Percentiles rank a stretch among this genome's conserved stretches.
These are phyloP conservation scores for Leptodactylus fallax DNA, from an alignment of 2,797 vertebrate species.

Conservation along the genomic window DNA sequence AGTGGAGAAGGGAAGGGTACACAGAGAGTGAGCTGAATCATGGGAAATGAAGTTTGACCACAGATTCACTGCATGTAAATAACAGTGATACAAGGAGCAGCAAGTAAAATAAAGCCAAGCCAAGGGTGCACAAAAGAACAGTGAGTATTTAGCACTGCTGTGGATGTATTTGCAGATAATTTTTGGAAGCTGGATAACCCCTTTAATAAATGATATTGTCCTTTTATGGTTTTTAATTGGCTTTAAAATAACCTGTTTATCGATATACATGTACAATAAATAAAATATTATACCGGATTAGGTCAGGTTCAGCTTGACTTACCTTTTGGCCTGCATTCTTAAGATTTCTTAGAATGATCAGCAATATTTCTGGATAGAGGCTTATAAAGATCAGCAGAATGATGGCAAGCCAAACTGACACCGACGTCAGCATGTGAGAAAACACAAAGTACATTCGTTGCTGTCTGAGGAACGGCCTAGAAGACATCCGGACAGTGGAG, in stretches of 20 bases:
- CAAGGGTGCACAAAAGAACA: too few relatives aligned
- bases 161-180: too few relatives aligned
- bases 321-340: constrained; percentile 86
- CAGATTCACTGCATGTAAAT: too few relatives aligned
- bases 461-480: constrained; percentile 94
- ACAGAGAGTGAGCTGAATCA: too few relatives aligned
- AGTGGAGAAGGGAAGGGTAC: too few relatives aligned
- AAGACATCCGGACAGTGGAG: constrained; percentile 64
- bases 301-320: constrained; percentile 65
- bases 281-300: background rate
- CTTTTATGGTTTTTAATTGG: too few relatives aligned
- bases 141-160: too few relatives aligned
- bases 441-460: constrained; percentile 98
- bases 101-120: too few relatives aligned
- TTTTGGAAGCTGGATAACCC: too few relatives aligned
- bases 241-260: background rate
- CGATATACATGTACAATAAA: background rate
- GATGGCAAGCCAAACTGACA: constrained; percentile 93
- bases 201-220: too few relatives aligned
- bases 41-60: too few relatives aligned
- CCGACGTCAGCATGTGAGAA: constrained; percentile 93
- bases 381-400: constrained; percentile 93
- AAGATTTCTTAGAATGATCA: constrained; percentile 85
- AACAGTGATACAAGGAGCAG: too few relatives aligned
- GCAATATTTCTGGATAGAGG: constrained; percentile 93